phyloP scores from a whole-genome alignment of 1,140 invertebrate species.

The Cataglyphis hispanica region DNA sequence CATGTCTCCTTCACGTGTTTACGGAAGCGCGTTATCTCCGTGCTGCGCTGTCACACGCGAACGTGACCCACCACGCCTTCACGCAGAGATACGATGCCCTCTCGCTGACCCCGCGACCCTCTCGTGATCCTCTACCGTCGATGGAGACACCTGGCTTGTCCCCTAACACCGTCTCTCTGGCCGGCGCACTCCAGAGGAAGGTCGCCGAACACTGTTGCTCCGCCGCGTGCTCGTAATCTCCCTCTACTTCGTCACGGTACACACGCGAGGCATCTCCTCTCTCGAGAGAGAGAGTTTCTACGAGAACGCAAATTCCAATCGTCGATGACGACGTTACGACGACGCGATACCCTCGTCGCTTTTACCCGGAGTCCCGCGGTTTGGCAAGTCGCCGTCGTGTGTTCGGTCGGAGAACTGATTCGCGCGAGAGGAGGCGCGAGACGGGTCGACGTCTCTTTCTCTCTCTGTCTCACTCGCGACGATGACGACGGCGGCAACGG shows the following conservation, averaged over 20 bases:
- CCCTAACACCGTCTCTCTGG: constrained; percentile 23
- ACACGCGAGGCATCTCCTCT: constrained; percentile 8
- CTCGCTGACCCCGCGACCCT: constrained; percentile 38
- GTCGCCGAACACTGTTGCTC: constrained; percentile 72
- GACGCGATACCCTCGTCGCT: constrained; percentile 13
- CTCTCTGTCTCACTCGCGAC: constrained; percentile 57
- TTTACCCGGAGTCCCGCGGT: constrained; percentile 54
- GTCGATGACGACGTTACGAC: constrained; percentile 24
- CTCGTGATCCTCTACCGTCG: background rate
- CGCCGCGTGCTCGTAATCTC: constrained; percentile 65
- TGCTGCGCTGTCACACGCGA: background rate
- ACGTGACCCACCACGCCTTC: constrained; percentile 64
- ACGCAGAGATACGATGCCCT: constrained; percentile 43
- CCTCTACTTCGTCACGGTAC: constrained; percentile 12
- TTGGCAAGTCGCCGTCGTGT: constrained; percentile 72
- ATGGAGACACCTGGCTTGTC: constrained; percentile 4
- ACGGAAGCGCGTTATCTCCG: background rate
- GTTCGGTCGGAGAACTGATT: constrained; percentile 72
- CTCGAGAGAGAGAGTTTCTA: background rate
- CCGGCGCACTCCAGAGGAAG: constrained; percentile 32
- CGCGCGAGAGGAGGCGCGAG: constrained; percentile 70
- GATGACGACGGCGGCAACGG: constrained; percentile 23
- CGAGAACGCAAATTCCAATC: background rate
- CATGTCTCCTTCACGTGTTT: constrained; percentile 3
- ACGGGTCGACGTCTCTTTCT: constrained; percentile 70